Evolutionary conservation across 2,888 invertebrate genomes (phyloP), one percentile per base, ranked within the genome.

Genomic region (Pharmacophagus antenor): DNA sequence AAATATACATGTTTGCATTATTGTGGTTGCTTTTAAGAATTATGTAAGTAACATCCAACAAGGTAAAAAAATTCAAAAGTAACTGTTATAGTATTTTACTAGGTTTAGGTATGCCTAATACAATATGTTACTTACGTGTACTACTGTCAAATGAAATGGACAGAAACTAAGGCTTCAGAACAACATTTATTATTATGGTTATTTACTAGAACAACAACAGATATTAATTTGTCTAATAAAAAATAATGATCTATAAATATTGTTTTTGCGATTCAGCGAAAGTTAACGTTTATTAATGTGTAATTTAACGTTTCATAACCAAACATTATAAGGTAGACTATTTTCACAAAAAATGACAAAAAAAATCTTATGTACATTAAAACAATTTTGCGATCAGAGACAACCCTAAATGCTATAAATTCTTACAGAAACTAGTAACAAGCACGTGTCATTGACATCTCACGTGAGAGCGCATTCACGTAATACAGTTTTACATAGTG

Each of bases 381-480:
- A n/a, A 4, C 15, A 5, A 37, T 37, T 37, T 37, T 37, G 5
- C 37, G n/a, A 15, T n/a, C 15, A 37, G 15, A 10, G 20, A 44
- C 18, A 44, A 44, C 42, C 42, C 42, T 20, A 2, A 8, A 18
- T 8, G 4, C 2, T 2, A 8, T 18, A 10, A 44, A 18, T 18
- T 44, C 18, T 6, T 18, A 6, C n/a, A 20, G 8, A 8, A 18
- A 44, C 17, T n/a, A n/a, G 18, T 18, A 18, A 22, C 10, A 47
- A 47, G 22, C 47, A 47, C 47, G 47, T 22, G 47, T 47, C 22
- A 20, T 22, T 18, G n/a, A 37, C 17, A n/a, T 41, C n/a, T n/a
- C 52, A 52, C 52, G 52, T 41, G 37, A 52, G 3, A 6, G 21
- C 52, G 52, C 21, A 22, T 41, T 21, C n/a, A 31, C 41, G 3